Evolutionary conservation across 1,140 invertebrate species (phyloP).

Genomic region (Papilio aristodemus): DNA sequence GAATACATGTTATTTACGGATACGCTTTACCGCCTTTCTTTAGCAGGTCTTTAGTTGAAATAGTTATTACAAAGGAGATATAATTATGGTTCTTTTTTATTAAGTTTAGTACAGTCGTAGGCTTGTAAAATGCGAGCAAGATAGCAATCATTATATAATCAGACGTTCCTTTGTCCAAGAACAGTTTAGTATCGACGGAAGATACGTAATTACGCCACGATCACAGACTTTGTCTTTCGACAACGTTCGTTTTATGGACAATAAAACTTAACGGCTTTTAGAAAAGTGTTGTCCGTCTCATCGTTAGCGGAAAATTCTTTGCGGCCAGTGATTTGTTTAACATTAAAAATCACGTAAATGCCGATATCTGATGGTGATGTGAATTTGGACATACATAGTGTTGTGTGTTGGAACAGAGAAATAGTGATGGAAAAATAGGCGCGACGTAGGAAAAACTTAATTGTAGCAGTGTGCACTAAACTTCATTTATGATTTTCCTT

Average conservation of each 20-base stretch:
- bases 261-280: constrained; percentile 48
- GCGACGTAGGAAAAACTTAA: no score
- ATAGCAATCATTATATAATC: not conserved
- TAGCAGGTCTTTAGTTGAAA: no score
- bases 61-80: no score
- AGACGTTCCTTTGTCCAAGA: not conserved
- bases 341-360: not conserved
- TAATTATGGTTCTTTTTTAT: not conserved
- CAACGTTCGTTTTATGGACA: constrained; percentile 48
- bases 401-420: no score
- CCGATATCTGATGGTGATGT: not conserved
- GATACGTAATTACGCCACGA: constrained; percentile 41
- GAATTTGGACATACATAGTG: no score
- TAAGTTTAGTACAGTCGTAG: not conserved
- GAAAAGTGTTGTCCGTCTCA: constrained; percentile 16
- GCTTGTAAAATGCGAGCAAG: not conserved
- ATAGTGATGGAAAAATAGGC: no score
- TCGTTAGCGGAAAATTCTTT: constrained; percentile 34
- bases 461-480: no score
- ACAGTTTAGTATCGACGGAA: constrained; percentile 40
- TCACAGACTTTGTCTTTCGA: constrained; percentile 41
- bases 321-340: constrained; percentile 3
- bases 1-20: no score
- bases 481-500: no score
- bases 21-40: no score